Percentiles rank a stretch among this genome's conserved stretches.
phyloP scores from a whole-genome alignment of 2,113 vertebrate genomes.

The Ailurus styani region DNA sequence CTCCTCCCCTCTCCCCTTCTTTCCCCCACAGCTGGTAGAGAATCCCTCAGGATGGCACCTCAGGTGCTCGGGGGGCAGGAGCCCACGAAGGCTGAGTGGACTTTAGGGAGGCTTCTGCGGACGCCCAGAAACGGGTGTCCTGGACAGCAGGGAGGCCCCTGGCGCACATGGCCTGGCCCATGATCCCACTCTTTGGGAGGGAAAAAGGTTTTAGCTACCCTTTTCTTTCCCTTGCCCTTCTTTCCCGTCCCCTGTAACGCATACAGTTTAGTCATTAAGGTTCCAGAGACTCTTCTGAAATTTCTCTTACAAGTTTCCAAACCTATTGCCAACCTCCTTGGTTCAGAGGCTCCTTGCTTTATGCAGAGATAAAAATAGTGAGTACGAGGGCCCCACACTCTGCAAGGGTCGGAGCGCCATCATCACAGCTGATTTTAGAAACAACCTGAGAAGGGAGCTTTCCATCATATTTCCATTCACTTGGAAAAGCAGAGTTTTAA shows the following conservation, averaged over 20 bases:
- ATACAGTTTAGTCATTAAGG: not conserved
- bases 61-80: not conserved
- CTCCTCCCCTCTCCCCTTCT: accelerated
- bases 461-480: not conserved
- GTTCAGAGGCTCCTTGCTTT: not conserved
- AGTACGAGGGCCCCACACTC: not conserved
- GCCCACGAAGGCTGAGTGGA: not conserved
- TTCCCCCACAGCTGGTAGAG: not conserved
- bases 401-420: not conserved
- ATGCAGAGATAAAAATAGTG: not conserved
- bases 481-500: not conserved
- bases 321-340: not conserved
- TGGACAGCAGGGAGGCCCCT: not conserved
- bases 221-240: not conserved
- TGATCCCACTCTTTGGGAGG: not conserved
- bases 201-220: not conserved
- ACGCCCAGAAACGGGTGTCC: not conserved
- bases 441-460: not conserved
- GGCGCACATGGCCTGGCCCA: accelerated
- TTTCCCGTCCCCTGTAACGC: not conserved
- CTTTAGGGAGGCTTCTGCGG: not conserved
- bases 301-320: not conserved
- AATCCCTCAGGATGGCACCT: not conserved
- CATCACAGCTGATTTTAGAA: not conserved
- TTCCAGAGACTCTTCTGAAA: not conserved